Evolutionary conservation across 2,888 invertebrate species (phyloP), one percentile per base, ranked within the genome.

Genomic region (Asteroscopus sphinx): DNA sequence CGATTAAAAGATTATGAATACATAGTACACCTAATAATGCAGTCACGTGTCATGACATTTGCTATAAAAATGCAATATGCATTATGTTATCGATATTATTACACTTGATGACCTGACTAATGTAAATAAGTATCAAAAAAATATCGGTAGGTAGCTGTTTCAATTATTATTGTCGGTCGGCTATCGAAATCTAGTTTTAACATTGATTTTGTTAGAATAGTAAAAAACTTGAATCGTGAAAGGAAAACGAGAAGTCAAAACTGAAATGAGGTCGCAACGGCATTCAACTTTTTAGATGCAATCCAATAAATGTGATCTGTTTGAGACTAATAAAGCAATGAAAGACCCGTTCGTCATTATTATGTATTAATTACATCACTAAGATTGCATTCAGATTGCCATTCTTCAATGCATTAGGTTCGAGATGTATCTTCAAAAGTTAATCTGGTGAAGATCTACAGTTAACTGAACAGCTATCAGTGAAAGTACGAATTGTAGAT

Each of bases 191-290:
- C 32, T 28, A 1, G 21, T 49, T 41, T 58, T 33, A 30, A 36
- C 44, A 47, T 42, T 39, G 25, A 52, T 37, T 46, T 42, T 36
- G 16, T 33, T 40, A 51, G 32, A 45, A 40, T 45, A 33, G 52
- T 9, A 69, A 33, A 35, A 40, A 46, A 68, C 48, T 41, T 15
- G 47, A 41, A 40, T 59, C 46, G 71, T 59, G 60, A 55, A 68
- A 71, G 54, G 71, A 71, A 71, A 59, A 53, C 36, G 26, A 48
- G 42, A 46, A 57, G 28, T 45, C 37, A 28, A 48, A 58, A 39
- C 17, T 35, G n/a, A 47, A 68, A 67, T 56, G 61, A 67, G 68
- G 72, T 71, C 46, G 72, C 26, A 45, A 32, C 40, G 36, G 59
- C 33, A 48, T 59, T 51, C 46, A 47, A 54, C 46, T 49, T 70